A percentile compares a stretch with the other conserved stretches of the same genome.
Evolutionary conservation across 2,888 invertebrate species (phyloP).

Genomic region (Odontothrips loti): DNA sequence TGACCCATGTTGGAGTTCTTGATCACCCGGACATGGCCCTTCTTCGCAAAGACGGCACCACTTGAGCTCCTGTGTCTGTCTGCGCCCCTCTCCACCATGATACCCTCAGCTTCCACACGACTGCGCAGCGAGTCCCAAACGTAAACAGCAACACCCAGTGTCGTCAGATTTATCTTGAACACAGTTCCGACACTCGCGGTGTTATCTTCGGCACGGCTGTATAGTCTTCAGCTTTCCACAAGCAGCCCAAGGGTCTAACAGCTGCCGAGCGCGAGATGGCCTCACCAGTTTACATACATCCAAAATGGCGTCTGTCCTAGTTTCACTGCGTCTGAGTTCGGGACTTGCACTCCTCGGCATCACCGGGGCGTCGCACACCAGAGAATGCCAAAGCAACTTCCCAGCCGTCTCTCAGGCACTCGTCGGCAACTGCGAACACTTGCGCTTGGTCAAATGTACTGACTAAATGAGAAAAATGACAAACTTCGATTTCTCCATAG

Average conservation of each 20-base stretch:
- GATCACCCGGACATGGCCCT: slow-evolving; percentile 1
- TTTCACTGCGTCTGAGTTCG: neutral
- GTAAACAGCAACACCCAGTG: neutral
- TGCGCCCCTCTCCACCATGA: neutral
- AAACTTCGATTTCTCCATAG: neutral
- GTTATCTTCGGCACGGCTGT: neutral
- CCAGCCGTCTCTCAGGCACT: neutral
- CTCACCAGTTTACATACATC: slow-evolving; percentile 19
- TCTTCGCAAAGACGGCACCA: neutral
- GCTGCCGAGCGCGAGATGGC: slow-evolving; percentile 5
- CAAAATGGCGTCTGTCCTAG: slow-evolving; percentile 17
- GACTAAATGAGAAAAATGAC: neutral
- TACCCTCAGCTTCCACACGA: neutral
- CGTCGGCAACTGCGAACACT: neutral
- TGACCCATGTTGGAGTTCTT: slow-evolving; percentile 2
- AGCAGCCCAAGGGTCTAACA: neutral
- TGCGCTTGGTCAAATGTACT: neutral
- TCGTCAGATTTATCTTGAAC: neutral
- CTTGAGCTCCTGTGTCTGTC: neutral
- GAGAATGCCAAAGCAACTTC: neutral
- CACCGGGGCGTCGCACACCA: neutral
- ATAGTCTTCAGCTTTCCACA: neutral
- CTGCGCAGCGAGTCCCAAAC: neutral
- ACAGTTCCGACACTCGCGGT: neutral
- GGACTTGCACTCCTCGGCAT: slow-evolving; percentile 19